Evolutionary conservation across 64 coral and sea anemone species (phyloP).

Genomic region (Stylophora pistillata): DNA sequence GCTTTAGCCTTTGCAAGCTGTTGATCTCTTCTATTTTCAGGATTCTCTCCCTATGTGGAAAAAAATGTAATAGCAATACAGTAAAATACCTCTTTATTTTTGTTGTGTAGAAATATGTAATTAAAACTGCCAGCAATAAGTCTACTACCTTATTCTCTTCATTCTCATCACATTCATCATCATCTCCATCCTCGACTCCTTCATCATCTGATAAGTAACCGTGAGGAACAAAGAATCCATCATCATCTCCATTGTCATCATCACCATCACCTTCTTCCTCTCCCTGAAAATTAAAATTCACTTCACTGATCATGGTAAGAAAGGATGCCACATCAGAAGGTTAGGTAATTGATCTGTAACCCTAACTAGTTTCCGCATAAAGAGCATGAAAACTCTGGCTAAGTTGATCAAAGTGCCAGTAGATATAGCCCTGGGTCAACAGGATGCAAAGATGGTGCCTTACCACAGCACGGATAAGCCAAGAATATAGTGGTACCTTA

Average conservation of each 20-base stretch:
- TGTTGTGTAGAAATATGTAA: background rate
- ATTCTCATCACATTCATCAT: slow-evolving; percentile 19
- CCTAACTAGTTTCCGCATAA: too few relatives aligned
- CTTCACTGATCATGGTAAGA: background rate
- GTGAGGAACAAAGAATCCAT: slow-evolving; percentile 97
- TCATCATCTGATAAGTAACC: slow-evolving; percentile 99
- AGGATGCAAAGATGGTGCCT: too few relatives aligned
- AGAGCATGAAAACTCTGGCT: too few relatives aligned
- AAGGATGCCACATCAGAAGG: background rate
- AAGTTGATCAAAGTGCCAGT: too few relatives aligned
- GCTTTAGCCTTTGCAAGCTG: slow-evolving; percentile 88
- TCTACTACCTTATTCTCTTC: slow-evolving; percentile 2
- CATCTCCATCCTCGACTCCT: slow-evolving; percentile 77
- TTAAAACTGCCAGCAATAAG: background rate
- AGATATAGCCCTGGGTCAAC: too few relatives aligned
- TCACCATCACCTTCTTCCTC: slow-evolving; percentile 52
- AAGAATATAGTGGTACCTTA: too few relatives aligned
- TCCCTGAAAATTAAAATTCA: background rate
- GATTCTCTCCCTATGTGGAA: slow-evolving; percentile 3
- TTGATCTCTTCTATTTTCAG: slow-evolving; percentile 51
- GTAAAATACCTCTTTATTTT: background rate
- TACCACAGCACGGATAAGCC: too few relatives aligned
- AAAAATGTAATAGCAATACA: background rate
- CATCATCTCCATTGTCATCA: slow-evolving; percentile 87
- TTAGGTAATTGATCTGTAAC: too few relatives aligned